Conservation (phyloP, 2,797 vertebrate genomes). For the Leucoraja ocellata region DNA sequence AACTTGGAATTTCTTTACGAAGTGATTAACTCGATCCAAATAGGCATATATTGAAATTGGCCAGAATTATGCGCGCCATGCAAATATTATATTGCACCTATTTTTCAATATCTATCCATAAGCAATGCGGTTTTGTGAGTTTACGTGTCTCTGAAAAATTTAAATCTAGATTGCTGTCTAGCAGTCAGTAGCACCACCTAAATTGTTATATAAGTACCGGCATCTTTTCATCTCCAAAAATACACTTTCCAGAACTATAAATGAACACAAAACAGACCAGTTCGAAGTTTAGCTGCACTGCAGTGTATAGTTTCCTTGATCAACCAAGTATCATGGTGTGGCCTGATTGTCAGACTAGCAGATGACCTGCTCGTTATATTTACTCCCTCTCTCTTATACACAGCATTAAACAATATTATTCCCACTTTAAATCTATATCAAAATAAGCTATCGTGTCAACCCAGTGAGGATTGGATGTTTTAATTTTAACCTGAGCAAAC, state of each 20-base stretch:
- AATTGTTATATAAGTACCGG: no score
- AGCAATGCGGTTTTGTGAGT: no score
- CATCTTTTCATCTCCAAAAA: no score
- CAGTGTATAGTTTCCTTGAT: neutral
- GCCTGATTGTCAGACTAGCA: neutral
- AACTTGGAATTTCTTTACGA: neutral
- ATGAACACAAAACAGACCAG: neutral
- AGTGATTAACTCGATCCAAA: neutral
- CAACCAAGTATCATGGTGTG: neutral
- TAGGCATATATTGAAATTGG: neutral
- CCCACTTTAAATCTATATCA: neutral
- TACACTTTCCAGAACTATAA: neutral
- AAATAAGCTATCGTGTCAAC: neutral
- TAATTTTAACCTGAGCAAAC: no score
- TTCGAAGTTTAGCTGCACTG: neutral
- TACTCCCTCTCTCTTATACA: neutral
- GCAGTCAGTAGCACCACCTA: no score
- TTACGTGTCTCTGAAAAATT: no score
- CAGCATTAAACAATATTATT: neutral
- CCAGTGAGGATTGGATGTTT: no score
- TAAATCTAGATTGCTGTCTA: no score
- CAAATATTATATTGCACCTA: neutral
- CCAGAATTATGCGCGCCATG: neutral
- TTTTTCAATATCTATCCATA: neutral
- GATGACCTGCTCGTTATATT: neutral